Conservation (phyloP, 2,113 vertebrate genomes). For the Equus przewalskii region DNA sequence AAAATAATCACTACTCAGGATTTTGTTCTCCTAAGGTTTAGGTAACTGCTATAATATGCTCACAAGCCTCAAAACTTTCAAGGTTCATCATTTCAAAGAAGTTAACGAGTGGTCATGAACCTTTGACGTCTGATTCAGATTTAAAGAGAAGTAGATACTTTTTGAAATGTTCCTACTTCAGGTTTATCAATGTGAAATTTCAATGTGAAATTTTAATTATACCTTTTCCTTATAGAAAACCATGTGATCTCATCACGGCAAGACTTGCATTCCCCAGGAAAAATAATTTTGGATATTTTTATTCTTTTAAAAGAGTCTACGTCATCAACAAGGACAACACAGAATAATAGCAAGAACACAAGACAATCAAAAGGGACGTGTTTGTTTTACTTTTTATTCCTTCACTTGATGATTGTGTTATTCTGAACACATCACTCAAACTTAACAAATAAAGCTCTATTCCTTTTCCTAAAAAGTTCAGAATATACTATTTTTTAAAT, state of each 20-base stretch:
- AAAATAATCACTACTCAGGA: not conserved
- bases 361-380: not conserved
- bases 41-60: not conserved
- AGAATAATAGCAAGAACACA: not conserved
- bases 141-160: not conserved
- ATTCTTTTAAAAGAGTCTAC: not conserved
- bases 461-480: not conserved
- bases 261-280: not conserved
- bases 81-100: not conserved
- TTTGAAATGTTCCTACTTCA: not conserved
- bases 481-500: not conserved
- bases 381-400: not conserved
- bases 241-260: not conserved
- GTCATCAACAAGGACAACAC: not conserved
- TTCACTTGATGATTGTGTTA: not conserved
- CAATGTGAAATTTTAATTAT: conserved; percentile 3
- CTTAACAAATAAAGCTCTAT: not conserved
- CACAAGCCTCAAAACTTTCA: not conserved
- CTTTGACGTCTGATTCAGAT: not conserved
- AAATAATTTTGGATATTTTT: not conserved
- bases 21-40: not conserved
- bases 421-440: not conserved
- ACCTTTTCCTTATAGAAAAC: not conserved
- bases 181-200: conserved; percentile 18
- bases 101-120: not conserved